A percentile compares a stretch with the other conserved stretches of the same genome.
phyloP scores from a whole-genome alignment of 2,113 vertebrate genomes.

The Ceuthmochares aereus region DNA sequence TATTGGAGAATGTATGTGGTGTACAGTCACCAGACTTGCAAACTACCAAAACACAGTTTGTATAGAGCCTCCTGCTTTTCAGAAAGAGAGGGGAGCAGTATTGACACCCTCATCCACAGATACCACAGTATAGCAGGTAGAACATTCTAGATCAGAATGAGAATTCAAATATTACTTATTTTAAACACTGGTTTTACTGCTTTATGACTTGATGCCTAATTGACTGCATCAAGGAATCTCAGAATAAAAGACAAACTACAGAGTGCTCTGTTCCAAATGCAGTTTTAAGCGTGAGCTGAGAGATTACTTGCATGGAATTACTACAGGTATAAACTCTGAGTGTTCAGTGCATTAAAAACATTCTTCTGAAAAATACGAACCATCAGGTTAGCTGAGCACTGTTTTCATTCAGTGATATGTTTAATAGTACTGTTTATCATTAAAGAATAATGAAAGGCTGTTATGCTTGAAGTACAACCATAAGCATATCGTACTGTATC shows the following conservation, averaged over 20 bases:
- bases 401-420: background rate
- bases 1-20: background rate
- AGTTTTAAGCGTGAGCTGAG: background rate
- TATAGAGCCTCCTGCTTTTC: background rate
- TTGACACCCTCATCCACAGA: background rate
- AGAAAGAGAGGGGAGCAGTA: background rate
- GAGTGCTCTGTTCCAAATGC: background rate
- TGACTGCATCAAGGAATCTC: background rate
- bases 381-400: background rate
- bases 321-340: background rate
- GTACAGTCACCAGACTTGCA: background rate
- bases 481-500: background rate
- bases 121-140: background rate
- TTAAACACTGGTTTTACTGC: background rate
- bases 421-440: background rate
- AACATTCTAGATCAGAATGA: background rate
- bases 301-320: background rate
- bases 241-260: background rate
- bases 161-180: background rate
- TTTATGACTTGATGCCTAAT: background rate
- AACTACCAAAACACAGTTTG: background rate
- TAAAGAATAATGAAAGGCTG: background rate
- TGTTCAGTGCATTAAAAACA: background rate
- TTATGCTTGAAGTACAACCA: background rate
- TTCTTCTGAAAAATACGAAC: background rate